Percentiles rank a stretch among this genome's conserved stretches.
Conservation (phyloP, 2,797 vertebrate genomes). For the Aulostomus chinensis region DNA sequence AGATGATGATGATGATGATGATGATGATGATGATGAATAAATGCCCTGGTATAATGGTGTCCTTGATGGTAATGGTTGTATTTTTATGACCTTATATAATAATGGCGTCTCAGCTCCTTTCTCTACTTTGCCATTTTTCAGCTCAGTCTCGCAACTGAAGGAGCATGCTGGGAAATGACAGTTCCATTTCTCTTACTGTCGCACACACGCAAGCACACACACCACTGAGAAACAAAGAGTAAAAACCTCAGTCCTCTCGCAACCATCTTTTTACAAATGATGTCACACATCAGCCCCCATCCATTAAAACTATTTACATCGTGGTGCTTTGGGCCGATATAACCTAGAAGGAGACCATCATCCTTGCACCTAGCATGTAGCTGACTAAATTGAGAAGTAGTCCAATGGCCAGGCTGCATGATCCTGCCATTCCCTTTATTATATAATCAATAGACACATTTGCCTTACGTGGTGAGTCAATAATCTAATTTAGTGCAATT, state of each 20-base stretch:
- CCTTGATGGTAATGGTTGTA: conserved; percentile 83
- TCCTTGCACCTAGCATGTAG: too few relatives aligned
- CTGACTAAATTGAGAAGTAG: background rate
- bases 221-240: conserved; percentile 7
- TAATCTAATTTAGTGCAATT: background rate
- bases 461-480: background rate
- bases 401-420: background rate
- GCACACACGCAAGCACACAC: conserved; percentile 18
- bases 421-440: background rate
- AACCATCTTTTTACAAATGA: too few relatives aligned
- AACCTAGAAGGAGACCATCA: too few relatives aligned
- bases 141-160: conserved; percentile 66
- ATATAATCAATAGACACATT: conserved; percentile 3
- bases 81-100: conserved; percentile 82
- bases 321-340: too few relatives aligned
- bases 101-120: conserved; percentile 71
- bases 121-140: conserved; percentile 69
- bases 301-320: too few relatives aligned
- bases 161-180: conserved; percentile 51
- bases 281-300: too few relatives aligned
- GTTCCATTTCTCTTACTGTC: conserved; percentile 37
- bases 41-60: conserved; percentile 79
- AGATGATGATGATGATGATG: conserved; percentile 76
- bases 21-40: conserved; percentile 85
- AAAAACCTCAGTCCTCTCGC: conserved; percentile 2